These are phyloP conservation scores for Embidobia sp. DNA, from an alignment of 2,888 invertebrate species.

Conservation along the genomic window DNA sequence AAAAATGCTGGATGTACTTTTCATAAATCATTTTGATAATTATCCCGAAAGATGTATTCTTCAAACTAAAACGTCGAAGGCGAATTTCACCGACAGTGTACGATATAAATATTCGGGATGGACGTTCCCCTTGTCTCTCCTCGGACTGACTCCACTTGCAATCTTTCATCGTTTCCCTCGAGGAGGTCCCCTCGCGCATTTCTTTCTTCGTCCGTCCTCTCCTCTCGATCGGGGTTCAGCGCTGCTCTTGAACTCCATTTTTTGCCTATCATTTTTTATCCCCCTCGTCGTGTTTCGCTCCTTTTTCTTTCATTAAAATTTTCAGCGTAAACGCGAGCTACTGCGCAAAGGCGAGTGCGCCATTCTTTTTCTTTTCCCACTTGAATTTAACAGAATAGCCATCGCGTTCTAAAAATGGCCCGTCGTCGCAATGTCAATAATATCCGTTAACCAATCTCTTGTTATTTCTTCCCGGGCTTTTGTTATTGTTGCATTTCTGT, in stretches of 20 bases:
- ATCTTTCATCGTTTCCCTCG: slow-evolving; percentile 64
- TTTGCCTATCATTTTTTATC: slow-evolving; percentile 54
- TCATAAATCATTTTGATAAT: slow-evolving; percentile 24
- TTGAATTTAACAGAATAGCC: slow-evolving; percentile 18
- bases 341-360: too few relatives aligned
- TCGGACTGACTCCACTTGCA: slow-evolving; percentile 26
- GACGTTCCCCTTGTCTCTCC: slow-evolving; percentile 64
- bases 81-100: slow-evolving; percentile 65
- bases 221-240: slow-evolving; percentile 54
- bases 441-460: background rate
- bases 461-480: slow-evolving; percentile 26
- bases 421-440: slow-evolving; percentile 17
- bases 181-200: slow-evolving; percentile 45
- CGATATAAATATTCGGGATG: slow-evolving; percentile 77
- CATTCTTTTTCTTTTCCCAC: slow-evolving; percentile 1
- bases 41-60: slow-evolving; percentile 10
- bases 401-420: slow-evolving; percentile 19
- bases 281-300: slow-evolving; percentile 31
- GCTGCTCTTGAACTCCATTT: slow-evolving; percentile 58
- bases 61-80: slow-evolving; percentile 40
- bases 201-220: slow-evolving; percentile 52
- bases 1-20: background rate
- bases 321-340: slow-evolving; percentile 21
- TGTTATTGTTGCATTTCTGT: slow-evolving; percentile 27
- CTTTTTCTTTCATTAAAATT: slow-evolving; percentile 51